Percentiles rank a stretch among this genome's conserved stretches.
Evolutionary conservation across 2,797 vertebrate genomes (phyloP).

Genomic region (Characodon lateralis): DNA sequence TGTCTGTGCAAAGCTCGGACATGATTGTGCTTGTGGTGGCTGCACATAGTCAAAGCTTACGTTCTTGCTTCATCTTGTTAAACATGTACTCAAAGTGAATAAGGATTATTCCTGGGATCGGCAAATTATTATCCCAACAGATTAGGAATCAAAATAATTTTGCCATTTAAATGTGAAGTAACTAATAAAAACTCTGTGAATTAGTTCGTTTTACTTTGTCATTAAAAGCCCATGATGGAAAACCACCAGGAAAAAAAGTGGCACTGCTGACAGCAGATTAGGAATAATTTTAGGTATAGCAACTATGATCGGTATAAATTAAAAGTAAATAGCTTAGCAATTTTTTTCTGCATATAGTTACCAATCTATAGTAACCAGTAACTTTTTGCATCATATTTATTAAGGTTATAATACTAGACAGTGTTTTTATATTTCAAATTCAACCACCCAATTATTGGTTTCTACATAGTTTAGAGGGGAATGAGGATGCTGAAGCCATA

Average conservation of each 20-base stretch:
- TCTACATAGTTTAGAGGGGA: not conserved
- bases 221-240: not conserved
- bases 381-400: not conserved
- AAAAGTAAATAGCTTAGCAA: not conserved
- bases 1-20: not conserved
- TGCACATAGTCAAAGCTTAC: not conserved
- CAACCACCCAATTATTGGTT: not conserved
- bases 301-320: not conserved
- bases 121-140: not conserved
- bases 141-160: not conserved
- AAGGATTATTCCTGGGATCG: not conserved
- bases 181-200: not conserved
- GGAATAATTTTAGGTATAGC: not conserved
- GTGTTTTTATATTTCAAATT: not conserved
- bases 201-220: not conserved
- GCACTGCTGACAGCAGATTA: not conserved
- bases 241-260: not conserved
- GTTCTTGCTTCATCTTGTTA: not conserved
- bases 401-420: not conserved
- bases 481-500: not conserved
- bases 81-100: not conserved
- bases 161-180: not conserved
- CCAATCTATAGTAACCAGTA: not conserved
- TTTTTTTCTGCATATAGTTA: not conserved
- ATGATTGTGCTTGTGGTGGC: not conserved